Base-by-base conservation (phyloP, 2,113 vertebrate genomes). In the Clarias gariepinus region DNA sequence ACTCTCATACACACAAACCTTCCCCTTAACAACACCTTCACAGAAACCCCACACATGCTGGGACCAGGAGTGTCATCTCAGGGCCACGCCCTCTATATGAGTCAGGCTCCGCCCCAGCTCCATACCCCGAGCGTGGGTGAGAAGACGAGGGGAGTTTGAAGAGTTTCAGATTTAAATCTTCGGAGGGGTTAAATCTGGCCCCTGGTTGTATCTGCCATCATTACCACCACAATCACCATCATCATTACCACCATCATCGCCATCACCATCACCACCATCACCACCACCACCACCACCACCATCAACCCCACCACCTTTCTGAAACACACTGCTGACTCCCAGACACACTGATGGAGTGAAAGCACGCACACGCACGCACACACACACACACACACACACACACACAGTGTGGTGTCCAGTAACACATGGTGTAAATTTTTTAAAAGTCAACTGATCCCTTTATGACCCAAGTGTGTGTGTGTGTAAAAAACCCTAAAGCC, bases 371-470 rank as follows among this genome's bases (percentile, higher is more conserved):
- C n/a, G 28, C 36, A 53, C 57, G 28, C 47, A 47, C 47, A 47
- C 47, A 4, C n/a, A 33, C 36, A 53, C 57, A 30, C 47, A 47
- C 47, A 47, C 47, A 4, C n/a, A 33, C 36, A 53, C 57, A 30
- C 47, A 47, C 47, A 47, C 47, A 4, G 4, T 41, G 41, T 41
- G 47, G 82, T 83, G 84, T 90, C 91, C 78, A 60, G 78, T 93
- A 85, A 91, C 90, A 23, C 10, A 15, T 36, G 66, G 25, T 90
- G 94, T 95, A 83, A 94, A 95, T 95, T 91, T 76, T 94, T 94
- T 81, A 95, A 87, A 77, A 92, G 93, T 79, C 84, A 92, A 66
- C 82, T 77, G 92, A 94, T 13, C 74, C 91, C 89, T 0, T 74
- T 86, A 86, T 58, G 83, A 76, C 84, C 83, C 47, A 8, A 47